Conservation (phyloP, 2,888 invertebrate species). For the Subacronicta megacephala region DNA sequence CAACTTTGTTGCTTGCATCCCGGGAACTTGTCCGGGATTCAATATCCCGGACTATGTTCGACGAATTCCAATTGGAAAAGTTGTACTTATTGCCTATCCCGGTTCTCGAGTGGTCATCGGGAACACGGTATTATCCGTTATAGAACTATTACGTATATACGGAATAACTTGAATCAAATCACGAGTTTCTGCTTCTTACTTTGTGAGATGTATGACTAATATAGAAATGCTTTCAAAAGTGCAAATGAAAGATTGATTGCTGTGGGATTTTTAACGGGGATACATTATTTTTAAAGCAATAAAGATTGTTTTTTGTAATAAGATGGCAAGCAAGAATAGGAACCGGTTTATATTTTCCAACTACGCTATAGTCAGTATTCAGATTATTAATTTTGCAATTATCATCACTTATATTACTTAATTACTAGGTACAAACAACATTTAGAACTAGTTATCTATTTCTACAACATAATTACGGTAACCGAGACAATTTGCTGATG, state of each 20-base stretch:
- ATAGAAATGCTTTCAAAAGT: constrained; percentile 36
- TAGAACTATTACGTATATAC: constrained; percentile 13
- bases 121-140: constrained; percentile 17
- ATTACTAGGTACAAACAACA: no score
- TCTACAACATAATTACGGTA: no score
- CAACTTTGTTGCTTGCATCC: constrained; percentile 39
- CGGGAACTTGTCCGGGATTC: constrained; percentile 46
- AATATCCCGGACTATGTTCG: constrained; percentile 54
- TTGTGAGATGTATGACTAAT: constrained; percentile 13
- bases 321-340: no score
- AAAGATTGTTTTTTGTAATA: no score
- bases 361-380: no score
- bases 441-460: no score
- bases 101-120: constrained; percentile 34
- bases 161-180: constrained; percentile 23
- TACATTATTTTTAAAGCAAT: constrained; percentile 5
- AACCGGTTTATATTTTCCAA: no score
- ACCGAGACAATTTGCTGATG: no score
- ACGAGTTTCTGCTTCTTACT: neutral
- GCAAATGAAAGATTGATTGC: constrained; percentile 39
- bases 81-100: constrained; percentile 47
- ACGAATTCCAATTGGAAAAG: constrained; percentile 68
- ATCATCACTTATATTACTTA: no score
- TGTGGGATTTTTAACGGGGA: constrained; percentile 8
- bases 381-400: no score